Conservation (phyloP, 2,888 invertebrate species). For the Timandra comae region DNA sequence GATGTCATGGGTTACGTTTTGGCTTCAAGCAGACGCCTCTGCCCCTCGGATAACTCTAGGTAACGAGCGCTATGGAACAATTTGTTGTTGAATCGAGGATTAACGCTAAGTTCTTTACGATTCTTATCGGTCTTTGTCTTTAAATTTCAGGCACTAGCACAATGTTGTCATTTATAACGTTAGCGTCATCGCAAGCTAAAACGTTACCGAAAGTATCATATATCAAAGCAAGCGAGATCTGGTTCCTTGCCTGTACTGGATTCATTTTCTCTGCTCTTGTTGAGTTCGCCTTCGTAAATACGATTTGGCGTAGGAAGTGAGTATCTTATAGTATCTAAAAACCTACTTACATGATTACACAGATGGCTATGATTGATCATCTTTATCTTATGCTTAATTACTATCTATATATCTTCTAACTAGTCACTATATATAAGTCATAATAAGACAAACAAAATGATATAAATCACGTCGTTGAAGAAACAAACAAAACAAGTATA, state of each 20-base stretch:
- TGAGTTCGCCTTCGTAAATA: conserved; percentile 93
- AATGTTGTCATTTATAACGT: conserved; percentile 90
- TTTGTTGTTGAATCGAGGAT: too few relatives aligned
- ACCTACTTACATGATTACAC: too few relatives aligned
- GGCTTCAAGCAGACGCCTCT: conserved; percentile 91
- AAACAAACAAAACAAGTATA: too few relatives aligned
- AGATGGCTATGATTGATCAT: too few relatives aligned
- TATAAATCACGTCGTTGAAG: too few relatives aligned
- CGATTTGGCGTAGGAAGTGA: conserved; percentile 90
- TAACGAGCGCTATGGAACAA: too few relatives aligned
- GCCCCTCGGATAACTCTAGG: conserved; percentile 89
- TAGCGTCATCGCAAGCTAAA: conserved; percentile 90
- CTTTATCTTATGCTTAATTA: too few relatives aligned
- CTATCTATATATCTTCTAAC: too few relatives aligned
- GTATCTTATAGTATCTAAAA: too few relatives aligned
- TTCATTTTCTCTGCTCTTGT: conserved; percentile 91
- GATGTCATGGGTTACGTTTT: conserved; percentile 93
- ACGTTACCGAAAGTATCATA: conserved; percentile 92
- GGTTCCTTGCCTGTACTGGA: conserved; percentile 90
- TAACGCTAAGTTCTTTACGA: conserved; percentile 1
- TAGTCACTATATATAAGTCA: too few relatives aligned
- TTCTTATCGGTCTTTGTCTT: conserved; percentile 3
- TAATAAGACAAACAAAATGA: too few relatives aligned
- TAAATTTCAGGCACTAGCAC: conserved; percentile 84
- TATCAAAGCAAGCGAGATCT: conserved; percentile 92